phyloP scores from a whole-genome alignment of 2,797 vertebrate species.

The Corythornis leucogaster region DNA sequence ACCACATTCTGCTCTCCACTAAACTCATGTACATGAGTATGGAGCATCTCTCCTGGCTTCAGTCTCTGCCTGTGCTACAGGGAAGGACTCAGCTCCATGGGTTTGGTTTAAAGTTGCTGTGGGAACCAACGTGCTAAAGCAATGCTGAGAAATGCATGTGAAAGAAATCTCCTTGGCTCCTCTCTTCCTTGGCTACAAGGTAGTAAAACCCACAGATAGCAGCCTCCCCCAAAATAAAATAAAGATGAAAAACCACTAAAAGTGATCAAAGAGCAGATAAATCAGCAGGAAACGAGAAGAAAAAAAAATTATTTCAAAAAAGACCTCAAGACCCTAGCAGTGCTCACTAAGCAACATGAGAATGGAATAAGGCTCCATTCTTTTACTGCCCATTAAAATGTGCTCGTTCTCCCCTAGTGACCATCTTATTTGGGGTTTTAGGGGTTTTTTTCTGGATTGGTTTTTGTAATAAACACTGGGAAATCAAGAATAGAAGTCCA shows the following conservation, averaged over 20 bases:
- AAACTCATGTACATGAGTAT: background rate
- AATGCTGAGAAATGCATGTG: background rate
- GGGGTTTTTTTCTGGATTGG: background rate
- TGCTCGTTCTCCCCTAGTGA: conserved; percentile 1
- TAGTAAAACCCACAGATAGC: background rate
- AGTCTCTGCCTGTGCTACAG: background rate
- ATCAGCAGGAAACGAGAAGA: background rate
- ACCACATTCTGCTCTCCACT: background rate
- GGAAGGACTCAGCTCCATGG: background rate
- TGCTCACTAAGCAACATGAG: background rate
- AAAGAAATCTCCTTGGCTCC: background rate
- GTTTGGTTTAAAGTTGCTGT: background rate
- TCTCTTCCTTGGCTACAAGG: background rate
- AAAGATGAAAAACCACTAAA: background rate
- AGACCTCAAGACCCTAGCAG: background rate
- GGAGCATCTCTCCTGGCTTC: background rate
- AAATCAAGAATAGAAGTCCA: conserved; percentile 36
- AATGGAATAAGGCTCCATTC: background rate
- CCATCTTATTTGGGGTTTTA: background rate
- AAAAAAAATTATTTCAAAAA: background rate
- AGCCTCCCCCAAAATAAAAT: background rate
- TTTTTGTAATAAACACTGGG: conserved; percentile 37
- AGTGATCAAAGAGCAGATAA: background rate
- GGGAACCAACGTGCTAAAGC: background rate
- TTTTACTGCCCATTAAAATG: background rate